phyloP scores from a whole-genome alignment of 2,113 vertebrate genomes.

The Pholis gunnellus region DNA sequence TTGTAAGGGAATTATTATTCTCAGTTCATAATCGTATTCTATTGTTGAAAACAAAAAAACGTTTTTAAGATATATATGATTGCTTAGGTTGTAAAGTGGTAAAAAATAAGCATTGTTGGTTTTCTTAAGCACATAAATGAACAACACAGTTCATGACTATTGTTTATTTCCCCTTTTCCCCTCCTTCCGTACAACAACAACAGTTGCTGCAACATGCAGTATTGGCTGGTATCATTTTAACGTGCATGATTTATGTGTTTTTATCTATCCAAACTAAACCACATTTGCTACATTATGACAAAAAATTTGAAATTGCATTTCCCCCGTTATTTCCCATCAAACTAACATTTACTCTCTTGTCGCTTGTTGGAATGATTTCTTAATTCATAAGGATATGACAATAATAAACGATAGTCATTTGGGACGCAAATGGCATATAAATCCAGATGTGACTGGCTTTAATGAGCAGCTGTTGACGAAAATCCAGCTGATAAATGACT shows the following conservation, averaged over 20 bases:
- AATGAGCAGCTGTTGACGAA: conserved; percentile 77
- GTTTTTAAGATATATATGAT: background rate
- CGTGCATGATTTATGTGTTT: conserved; percentile 19
- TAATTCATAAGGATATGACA: conserved; percentile 33
- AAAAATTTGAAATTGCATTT: conserved; percentile 20
- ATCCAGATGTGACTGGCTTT: conserved; percentile 76
- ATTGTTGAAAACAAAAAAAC: background rate
- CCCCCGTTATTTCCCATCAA: conserved; percentile 29
- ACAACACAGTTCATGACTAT: background rate
- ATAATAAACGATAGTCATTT: conserved; percentile 46
- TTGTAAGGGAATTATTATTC: background rate
- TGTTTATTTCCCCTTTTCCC: background rate
- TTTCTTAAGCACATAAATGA: background rate
- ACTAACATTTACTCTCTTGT: conserved; percentile 23
- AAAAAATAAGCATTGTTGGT: background rate
- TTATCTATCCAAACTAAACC: conserved; percentile 5
- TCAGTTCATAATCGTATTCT: background rate
- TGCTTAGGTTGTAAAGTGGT: background rate
- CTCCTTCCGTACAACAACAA: background rate
- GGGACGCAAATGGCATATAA: conserved; percentile 70
- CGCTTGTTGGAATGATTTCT: conserved; percentile 32
- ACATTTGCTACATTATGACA: background rate
- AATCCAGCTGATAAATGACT: conserved; percentile 78
- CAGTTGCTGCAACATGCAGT: background rate
- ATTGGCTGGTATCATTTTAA: background rate